A percentile compares a stretch with the other conserved stretches of the same genome.
phyloP scores from a whole-genome alignment of 2,888 invertebrate genomes.

The Acheta domesticus region DNA sequence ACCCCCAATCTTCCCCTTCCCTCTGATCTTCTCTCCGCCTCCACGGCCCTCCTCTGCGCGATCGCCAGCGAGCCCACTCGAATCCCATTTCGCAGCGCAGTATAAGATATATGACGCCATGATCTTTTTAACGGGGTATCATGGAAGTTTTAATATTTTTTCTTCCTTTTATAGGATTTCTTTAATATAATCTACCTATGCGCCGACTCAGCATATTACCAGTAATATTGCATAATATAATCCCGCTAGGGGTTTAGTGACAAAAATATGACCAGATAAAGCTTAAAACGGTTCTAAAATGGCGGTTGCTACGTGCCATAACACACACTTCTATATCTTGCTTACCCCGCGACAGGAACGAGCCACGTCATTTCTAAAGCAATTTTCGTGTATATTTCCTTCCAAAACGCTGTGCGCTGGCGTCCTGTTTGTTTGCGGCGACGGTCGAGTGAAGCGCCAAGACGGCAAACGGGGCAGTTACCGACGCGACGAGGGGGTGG shows the following conservation, averaged over 20 bases:
- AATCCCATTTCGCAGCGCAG: background rate
- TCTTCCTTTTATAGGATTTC: constrained; percentile 4
- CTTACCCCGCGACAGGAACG: constrained; percentile 18
- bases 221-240: constrained; percentile 7
- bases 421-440: background rate
- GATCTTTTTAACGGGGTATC: constrained; percentile 8
- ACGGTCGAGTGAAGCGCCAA: background rate
- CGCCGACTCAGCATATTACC: constrained; percentile 4
- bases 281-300: constrained; percentile 5
- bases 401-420: background rate
- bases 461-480: background rate
- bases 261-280: constrained; percentile 1
- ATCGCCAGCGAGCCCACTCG: no score
- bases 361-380: background rate
- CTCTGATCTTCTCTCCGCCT: no score
- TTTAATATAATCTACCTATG: background rate
- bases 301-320: background rate
- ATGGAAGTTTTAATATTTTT: background rate
- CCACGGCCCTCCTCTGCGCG: no score
- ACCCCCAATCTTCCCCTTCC: no score
- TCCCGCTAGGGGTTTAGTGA: background rate
- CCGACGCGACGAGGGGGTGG: background rate
- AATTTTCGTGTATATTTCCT: constrained; percentile 5
- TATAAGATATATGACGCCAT: background rate
- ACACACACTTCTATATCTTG: constrained; percentile 5